Conservation (phyloP, 1,140 invertebrate genomes). For the Lysiphlebus fabarum region DNA sequence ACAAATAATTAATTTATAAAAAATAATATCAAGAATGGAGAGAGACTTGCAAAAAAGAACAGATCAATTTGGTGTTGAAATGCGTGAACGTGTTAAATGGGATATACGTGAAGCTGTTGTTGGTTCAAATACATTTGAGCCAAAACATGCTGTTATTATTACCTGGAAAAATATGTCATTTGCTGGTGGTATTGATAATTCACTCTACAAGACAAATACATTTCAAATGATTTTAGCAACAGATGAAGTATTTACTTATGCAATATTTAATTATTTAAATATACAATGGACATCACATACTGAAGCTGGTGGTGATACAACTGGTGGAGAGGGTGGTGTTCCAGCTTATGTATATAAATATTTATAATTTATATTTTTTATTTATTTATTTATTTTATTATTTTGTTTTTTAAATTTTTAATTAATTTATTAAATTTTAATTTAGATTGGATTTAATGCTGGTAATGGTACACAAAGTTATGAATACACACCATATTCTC, state of each 20-base stretch:
- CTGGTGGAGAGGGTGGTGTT: conserved; percentile 78
- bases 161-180: conserved; percentile 97
- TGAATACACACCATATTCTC: conserved; percentile 89
- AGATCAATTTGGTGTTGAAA: conserved; percentile 81
- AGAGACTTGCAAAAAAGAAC: conserved; percentile 70
- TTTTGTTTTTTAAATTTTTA: conserved; percentile 2
- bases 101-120: conserved; percentile 89
- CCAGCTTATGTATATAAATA: conserved; percentile 74
- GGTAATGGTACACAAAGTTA: conserved; percentile 89
- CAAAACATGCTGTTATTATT: conserved; percentile 86
- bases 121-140: conserved; percentile 82
- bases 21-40: conserved; percentile 56
- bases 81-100: conserved; percentile 81
- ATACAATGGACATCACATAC: conserved; percentile 89
- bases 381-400: background rate
- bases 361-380: background rate
- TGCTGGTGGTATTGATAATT: conserved; percentile 79
- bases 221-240: conserved; percentile 92
- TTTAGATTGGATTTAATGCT: conserved; percentile 89
- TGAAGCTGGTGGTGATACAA: conserved; percentile 85
- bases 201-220: conserved; percentile 83
- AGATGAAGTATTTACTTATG: conserved; percentile 91
- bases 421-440: conserved; percentile 4
- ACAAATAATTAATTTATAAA: background rate
- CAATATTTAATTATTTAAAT: conserved; percentile 89